phyloP scores from a whole-genome alignment of 2,113 vertebrate genomes.

The Macquaria ambigua region DNA sequence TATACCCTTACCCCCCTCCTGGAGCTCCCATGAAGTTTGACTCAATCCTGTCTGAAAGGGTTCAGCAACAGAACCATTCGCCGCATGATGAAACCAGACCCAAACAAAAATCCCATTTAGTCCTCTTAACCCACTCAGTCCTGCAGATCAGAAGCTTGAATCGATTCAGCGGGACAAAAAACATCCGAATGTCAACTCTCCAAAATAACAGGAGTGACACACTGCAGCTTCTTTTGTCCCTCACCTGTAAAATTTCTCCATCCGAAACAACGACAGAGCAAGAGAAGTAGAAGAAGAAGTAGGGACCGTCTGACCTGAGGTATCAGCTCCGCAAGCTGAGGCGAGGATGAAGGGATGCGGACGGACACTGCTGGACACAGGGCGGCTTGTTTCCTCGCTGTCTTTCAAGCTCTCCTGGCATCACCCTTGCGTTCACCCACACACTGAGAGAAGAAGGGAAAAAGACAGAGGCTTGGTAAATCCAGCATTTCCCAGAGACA shows the following conservation, averaged over 20 bases:
- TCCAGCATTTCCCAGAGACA: conserved; percentile 77
- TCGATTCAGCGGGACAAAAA: conserved; percentile 1
- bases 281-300: conserved; percentile 50
- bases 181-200: conserved; percentile 45
- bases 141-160: conserved; percentile 3
- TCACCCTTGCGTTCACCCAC: conserved; percentile 66
- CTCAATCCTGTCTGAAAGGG: conserved; percentile 25
- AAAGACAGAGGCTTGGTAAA: conserved; percentile 69
- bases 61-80: conserved; percentile 4
- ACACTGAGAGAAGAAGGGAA: conserved; percentile 64
- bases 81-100: conserved; percentile 21
- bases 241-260: conserved; percentile 61
- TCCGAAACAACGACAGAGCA: conserved; percentile 42
- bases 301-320: conserved; percentile 70
- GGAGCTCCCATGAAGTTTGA: conserved; percentile 61
- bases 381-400: conserved; percentile 54
- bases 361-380: conserved; percentile 43
- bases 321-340: conserved; percentile 64
- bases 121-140: conserved; percentile 34
- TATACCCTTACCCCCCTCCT: conserved; percentile 5
- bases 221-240: conserved; percentile 28
- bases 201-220: conserved; percentile 36
- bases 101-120: conserved; percentile 23
- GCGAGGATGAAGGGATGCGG: conserved; percentile 44
- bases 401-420: conserved; percentile 68